Conservation (phyloP, 2,888 invertebrate species). For the Athalia circularis region DNA sequence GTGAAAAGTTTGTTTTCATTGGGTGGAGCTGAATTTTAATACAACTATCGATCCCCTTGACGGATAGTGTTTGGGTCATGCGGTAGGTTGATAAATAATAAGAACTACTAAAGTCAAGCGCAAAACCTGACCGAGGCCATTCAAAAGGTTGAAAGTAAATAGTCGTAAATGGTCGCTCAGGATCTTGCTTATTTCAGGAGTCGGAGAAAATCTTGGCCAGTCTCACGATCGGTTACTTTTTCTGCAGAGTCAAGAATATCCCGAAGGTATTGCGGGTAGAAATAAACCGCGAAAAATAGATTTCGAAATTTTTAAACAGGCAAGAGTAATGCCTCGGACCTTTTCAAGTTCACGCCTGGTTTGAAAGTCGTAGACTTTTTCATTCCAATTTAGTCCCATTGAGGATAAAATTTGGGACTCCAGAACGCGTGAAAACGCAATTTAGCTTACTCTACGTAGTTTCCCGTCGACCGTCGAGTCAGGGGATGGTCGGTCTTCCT, state of each 20-base stretch:
- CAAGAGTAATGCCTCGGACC: background rate
- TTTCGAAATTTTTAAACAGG: background rate
- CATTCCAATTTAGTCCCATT: constrained; percentile 60
- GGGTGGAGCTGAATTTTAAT: constrained; percentile 51
- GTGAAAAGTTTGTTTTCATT: constrained; percentile 65
- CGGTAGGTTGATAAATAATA: constrained; percentile 58
- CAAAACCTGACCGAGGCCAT: constrained; percentile 53
- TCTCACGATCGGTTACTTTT: background rate
- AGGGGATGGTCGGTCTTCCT: background rate
- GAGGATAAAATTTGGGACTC: constrained; percentile 43
- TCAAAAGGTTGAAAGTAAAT: constrained; percentile 58
- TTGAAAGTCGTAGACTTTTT: constrained; percentile 46
- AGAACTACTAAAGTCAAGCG: constrained; percentile 51
- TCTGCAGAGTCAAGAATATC: constrained; percentile 41
- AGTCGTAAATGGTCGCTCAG: constrained; percentile 48
- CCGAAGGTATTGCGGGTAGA: constrained; percentile 28
- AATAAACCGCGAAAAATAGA: background rate
- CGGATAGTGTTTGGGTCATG: constrained; percentile 52
- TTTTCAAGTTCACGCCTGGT: constrained; percentile 56
- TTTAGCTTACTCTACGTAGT: constrained; percentile 29
- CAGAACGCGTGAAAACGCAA: constrained; percentile 32
- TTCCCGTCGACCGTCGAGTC: background rate
- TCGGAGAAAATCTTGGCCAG: too few relatives aligned
- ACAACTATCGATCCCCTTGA: constrained; percentile 57
- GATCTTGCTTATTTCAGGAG: too few relatives aligned